Conservation (phyloP, 2,113 vertebrate species). For the Sitta europaea region DNA sequence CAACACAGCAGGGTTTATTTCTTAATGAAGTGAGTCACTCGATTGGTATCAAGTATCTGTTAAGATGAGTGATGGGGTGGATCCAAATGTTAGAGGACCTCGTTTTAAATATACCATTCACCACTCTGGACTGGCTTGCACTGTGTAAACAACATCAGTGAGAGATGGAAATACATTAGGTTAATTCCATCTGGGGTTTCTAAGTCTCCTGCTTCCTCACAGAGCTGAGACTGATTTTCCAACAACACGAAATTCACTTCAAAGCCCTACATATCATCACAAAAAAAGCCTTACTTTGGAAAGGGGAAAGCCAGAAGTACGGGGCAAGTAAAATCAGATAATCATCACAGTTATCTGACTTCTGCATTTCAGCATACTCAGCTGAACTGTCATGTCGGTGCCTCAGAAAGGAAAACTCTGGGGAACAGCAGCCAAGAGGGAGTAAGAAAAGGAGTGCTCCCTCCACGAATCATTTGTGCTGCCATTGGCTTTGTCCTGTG, state of each 20-base stretch:
- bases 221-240: not conserved
- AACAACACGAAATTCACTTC: not conserved
- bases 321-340: not conserved
- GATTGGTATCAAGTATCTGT: slow-evolving; percentile 2
- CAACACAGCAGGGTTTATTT: slow-evolving; percentile 10
- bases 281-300: not conserved
- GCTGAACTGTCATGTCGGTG: not conserved
- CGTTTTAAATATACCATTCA: not conserved
- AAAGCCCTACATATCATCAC: not conserved
- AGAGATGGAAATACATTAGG: not conserved
- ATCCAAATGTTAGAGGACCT: not conserved
- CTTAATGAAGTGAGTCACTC: slow-evolving; percentile 38
- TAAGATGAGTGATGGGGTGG: not conserved
- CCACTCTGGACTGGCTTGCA: not conserved
- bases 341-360: not conserved
- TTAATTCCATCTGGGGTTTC: not conserved
- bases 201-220: not conserved
- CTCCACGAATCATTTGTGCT: not conserved
- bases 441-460: not conserved
- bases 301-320: not conserved
- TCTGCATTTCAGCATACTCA: not conserved
- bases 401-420: not conserved
- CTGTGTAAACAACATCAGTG: not conserved
- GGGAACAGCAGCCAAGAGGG: not conserved
- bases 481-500: not conserved